Conservation (phyloP, 2,888 invertebrate species). For the Aplocera efformata region DNA sequence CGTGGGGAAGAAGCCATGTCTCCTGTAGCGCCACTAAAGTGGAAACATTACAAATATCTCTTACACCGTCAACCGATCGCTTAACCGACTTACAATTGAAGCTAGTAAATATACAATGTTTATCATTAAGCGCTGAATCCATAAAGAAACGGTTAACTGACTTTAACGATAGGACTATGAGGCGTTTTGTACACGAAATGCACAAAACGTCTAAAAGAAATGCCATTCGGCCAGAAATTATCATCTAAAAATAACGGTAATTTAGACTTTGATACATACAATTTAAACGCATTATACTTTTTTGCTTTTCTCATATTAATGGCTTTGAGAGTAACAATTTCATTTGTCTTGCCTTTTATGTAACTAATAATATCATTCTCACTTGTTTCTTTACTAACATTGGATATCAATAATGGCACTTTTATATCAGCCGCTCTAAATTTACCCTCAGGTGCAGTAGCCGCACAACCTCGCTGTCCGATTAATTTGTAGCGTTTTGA, state of each 20-base stretch:
- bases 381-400: slow-evolving; percentile 21
- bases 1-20: too few species aligned
- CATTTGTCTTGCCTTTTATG: slow-evolving; percentile 13
- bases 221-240: slow-evolving; percentile 28
- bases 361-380: slow-evolving; percentile 23
- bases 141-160: neutral
- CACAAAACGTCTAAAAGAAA: too few species aligned
- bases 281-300: slow-evolving; percentile 20
- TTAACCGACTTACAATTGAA: slow-evolving; percentile 32
- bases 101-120: slow-evolving; percentile 21
- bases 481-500: too few species aligned
- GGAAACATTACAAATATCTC: slow-evolving; percentile 17
- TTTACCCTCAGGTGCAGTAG: too few species aligned
- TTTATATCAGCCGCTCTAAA: slow-evolving; percentile 25
- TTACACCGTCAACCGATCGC: slow-evolving; percentile 22
- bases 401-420: slow-evolving; percentile 26
- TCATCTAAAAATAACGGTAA: slow-evolving; percentile 17
- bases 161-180: neutral
- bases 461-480: too few species aligned
- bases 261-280: slow-evolving; percentile 23
- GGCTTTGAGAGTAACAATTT: slow-evolving; percentile 19
- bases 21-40: slow-evolving; percentile 29
- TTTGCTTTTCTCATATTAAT: slow-evolving; percentile 21
- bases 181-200: slow-evolving; percentile 4
- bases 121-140: too few species aligned